Percentiles rank a stretch among this genome's conserved stretches.
phyloP scores from a whole-genome alignment of 1,140 invertebrate genomes.

The Drosophila mayri region DNA sequence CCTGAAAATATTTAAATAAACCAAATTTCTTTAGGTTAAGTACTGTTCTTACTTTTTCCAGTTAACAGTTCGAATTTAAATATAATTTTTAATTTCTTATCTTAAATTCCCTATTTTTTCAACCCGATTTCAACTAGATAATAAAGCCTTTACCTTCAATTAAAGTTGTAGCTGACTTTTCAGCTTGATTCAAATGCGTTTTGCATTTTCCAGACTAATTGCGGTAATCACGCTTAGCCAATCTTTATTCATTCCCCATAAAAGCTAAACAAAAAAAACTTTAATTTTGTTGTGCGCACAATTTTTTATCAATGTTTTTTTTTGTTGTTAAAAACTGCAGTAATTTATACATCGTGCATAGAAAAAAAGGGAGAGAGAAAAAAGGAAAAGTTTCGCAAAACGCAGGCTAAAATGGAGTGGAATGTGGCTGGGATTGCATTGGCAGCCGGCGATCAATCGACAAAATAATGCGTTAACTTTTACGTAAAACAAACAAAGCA shows the following conservation, averaged over 20 bases:
- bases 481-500: conserved; percentile 63
- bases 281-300: conserved; percentile 67
- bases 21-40: not conserved
- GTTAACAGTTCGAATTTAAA: not conserved
- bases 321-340: conserved; percentile 76
- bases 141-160: conserved; percentile 5
- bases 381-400: conserved; percentile 55
- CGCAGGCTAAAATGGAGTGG: conserved; percentile 36
- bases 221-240: conserved; percentile 54
- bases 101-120: too few species aligned
- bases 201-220: conserved; percentile 70
- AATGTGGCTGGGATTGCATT: not conserved
- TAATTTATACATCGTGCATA: conserved; percentile 72
- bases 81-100: not conserved
- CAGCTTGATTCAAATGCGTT: conserved; percentile 17
- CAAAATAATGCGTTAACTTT: conserved; percentile 83
- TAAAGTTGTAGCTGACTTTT: conserved; percentile 22
- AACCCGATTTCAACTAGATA: not conserved
- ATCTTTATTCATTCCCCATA: conserved; percentile 12
- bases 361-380: conserved; percentile 31
- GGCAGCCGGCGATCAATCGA: conserved; percentile 67
- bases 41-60: too few species aligned
- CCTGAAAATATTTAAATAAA: too few species aligned
- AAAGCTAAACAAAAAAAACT: conserved; percentile 50
- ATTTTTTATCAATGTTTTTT: conserved; percentile 68